These are phyloP conservation scores for Mastacembelus armatus DNA, from an alignment of 2,797 vertebrate species.

Conservation along the genomic window DNA sequence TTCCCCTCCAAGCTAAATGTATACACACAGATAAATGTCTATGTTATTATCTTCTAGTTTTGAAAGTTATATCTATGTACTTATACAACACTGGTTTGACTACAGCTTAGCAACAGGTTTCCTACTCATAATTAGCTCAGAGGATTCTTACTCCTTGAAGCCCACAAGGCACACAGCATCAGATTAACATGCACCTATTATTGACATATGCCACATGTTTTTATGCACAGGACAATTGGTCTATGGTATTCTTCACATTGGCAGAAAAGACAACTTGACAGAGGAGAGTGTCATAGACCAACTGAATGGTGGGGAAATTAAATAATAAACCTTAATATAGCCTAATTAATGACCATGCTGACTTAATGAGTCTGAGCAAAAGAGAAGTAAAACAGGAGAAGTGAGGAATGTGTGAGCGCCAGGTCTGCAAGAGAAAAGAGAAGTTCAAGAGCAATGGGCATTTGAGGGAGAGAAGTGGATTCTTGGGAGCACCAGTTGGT, in stretches of 20 bases:
- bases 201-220: slow-evolving; percentile 33
- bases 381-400: slow-evolving; percentile 30
- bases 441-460: slow-evolving; percentile 25
- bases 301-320: slow-evolving; percentile 29
- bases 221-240: slow-evolving; percentile 26
- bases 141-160: slow-evolving; percentile 9
- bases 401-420: slow-evolving; percentile 57
- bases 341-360: slow-evolving; percentile 34
- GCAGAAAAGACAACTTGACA: neutral
- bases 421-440: slow-evolving; percentile 38
- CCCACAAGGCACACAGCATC: slow-evolving; percentile 5
- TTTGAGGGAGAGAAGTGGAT: slow-evolving; percentile 65
- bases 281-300: slow-evolving; percentile 4
- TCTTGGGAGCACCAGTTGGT: slow-evolving; percentile 61
- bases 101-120: slow-evolving; percentile 14
- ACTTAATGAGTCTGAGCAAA: slow-evolving; percentile 46
- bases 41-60: slow-evolving; percentile 12
- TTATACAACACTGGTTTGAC: slow-evolving; percentile 6
- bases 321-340: slow-evolving; percentile 41
- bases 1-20: slow-evolving; percentile 28
- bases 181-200: slow-evolving; percentile 33
- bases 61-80: neutral
- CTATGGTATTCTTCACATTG: neutral
- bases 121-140: slow-evolving; percentile 25
- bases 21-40: neutral